These are phyloP conservation scores for Bombyx mori DNA, from an alignment of 1,140 invertebrate genomes.

Conservation along the genomic window ASM3026992v2 NC_085110.1:14661001-14661500, in stretches of 20 bases:
- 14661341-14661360: too few species aligned
- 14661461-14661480: too few species aligned
- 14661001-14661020: too few species aligned
- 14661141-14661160: constrained; percentile 17
- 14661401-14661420: too few species aligned
- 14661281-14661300: background rate
- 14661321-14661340: background rate
- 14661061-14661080: constrained; percentile 17
- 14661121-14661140: constrained; percentile 20
- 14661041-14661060: too few species aligned
- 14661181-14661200: constrained; percentile 25
- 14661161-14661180: constrained; percentile 17
- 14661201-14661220: constrained; percentile 23
- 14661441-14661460: too few species aligned
- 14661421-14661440: too few species aligned
- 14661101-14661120: constrained; percentile 20
- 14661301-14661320: background rate
- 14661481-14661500: too few species aligned
- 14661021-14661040: too few species aligned
- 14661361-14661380: too few species aligned
- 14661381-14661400: too few species aligned
- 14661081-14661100: constrained; percentile 26
- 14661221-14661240: constrained; percentile 20
- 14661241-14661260: background rate
- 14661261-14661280: background rate